Percentiles rank a stretch among this genome's conserved stretches.
Evolutionary conservation across 2,797 vertebrate genomes (phyloP).

Genomic region (Scolopax rusticola): DNA sequence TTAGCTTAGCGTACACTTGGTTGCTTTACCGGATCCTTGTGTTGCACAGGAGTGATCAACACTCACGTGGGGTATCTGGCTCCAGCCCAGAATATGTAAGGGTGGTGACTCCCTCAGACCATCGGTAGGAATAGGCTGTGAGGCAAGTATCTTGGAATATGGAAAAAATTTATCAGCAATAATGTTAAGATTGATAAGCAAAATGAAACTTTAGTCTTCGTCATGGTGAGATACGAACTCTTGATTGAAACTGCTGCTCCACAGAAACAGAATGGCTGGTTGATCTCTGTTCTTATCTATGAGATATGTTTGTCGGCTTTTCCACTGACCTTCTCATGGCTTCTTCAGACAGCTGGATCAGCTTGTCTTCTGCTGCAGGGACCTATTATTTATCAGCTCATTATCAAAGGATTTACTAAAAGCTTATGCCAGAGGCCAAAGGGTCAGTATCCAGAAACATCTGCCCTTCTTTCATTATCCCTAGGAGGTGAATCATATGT

Average conservation of each 20-base stretch:
- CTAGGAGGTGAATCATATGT: not conserved
- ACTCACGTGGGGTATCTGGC: not conserved
- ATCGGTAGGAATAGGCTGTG: not conserved
- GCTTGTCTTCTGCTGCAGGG: not conserved
- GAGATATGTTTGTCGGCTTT: not conserved
- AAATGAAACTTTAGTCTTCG: not conserved
- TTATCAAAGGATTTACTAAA: not conserved
- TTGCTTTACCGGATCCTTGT: not conserved
- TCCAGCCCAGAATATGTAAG: not conserved
- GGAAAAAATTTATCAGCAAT: not conserved
- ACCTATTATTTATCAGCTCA: not conserved
- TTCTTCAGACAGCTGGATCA: not conserved
- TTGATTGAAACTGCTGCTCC: not conserved
- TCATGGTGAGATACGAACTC: not conserved
- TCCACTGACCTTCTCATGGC: not conserved
- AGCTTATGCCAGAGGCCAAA: not conserved
- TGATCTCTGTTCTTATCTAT: not conserved
- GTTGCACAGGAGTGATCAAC: not conserved
- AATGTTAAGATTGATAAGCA: not conserved
- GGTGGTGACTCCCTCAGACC: not conserved
- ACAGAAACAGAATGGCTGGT: not conserved
- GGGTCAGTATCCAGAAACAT: not conserved
- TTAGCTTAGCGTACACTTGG: not conserved
- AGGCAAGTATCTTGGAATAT: not conserved
- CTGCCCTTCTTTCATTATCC: not conserved